Conservation (phyloP, 1,140 invertebrate genomes). For the Atopsyche davidsoni region DNA sequence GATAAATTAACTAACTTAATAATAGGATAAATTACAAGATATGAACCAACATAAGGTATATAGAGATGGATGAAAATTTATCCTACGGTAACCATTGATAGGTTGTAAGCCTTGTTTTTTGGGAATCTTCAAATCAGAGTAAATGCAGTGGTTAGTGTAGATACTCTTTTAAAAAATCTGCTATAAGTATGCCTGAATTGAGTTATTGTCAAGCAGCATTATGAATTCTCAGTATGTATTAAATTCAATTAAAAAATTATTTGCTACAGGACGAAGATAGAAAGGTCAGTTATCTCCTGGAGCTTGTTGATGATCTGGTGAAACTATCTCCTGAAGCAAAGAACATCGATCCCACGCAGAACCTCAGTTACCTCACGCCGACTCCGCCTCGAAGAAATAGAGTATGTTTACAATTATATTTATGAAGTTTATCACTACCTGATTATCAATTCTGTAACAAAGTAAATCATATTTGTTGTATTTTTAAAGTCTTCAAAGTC, state of each 20-base stretch:
- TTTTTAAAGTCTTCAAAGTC: slow-evolving; percentile 35
- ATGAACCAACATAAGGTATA: too few relatives aligned
- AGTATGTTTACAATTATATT: slow-evolving; percentile 32
- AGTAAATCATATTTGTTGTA: slow-evolving; percentile 6
- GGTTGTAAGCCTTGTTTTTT: too few relatives aligned
- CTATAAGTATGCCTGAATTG: too few relatives aligned
- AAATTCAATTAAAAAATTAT: slow-evolving; percentile 9
- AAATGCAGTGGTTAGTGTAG: too few relatives aligned
- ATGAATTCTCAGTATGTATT: neutral
- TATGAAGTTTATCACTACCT: too few relatives aligned
- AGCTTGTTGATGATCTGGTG: slow-evolving; percentile 71
- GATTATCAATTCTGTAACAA: slow-evolving; percentile 1
- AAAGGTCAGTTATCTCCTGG: slow-evolving; percentile 61
- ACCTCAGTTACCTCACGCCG: slow-evolving; percentile 34
- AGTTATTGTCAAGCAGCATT: neutral
- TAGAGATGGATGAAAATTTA: too few relatives aligned
- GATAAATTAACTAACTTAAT: too few relatives aligned
- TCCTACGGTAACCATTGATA: too few relatives aligned
- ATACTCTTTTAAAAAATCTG: too few relatives aligned
- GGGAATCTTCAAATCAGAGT: too few relatives aligned
- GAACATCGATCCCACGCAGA: slow-evolving; percentile 31
- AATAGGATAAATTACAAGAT: too few relatives aligned
- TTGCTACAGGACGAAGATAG: slow-evolving; percentile 53
- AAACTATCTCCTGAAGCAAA: slow-evolving; percentile 56
- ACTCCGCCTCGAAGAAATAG: slow-evolving; percentile 45